Evolutionary conservation across 2,113 vertebrate species (phyloP), one percentile per base, ranked within the genome.

Genomic region (Amblyornis subalaris): DNA sequence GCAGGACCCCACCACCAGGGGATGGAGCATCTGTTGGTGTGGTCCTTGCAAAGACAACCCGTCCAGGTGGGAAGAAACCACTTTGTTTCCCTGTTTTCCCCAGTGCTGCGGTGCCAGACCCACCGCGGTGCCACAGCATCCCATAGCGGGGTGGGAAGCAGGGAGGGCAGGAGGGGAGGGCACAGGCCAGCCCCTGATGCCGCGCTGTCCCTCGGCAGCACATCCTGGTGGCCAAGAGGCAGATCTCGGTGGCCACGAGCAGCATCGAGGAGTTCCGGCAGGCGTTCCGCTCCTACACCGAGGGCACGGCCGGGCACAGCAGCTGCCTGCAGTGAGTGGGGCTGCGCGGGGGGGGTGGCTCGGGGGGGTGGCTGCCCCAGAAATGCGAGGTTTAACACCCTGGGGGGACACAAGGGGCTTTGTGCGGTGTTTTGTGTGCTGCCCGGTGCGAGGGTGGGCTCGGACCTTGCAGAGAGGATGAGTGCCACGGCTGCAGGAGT

Each of bases 201-300:
- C 0, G 9, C 1, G 4, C 44, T 96, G 35, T 74, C 53, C 95
- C 92, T 91, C 42, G 14, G 35, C 97, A 99, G 99, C 98, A 99
- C 96, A 99, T 99, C 96, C 98, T 99, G 84, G 98, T 99, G 97
- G 98, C 98, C 12, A 99, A 99, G 97, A 98, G 99, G 95, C 98
- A 99, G 97, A 98, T 99, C 96, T 97, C 97, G 0, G 99, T 99
- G 96, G 95, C 93, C 0, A 98, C 98, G 25, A 97, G 95, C 6
- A 82, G 98, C 94, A 66, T 98, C 24, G 98, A 98, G 88, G 97
- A 98, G 86, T 99, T 99, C 83, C 98, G 92, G 78, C 98, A 97
- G 77, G 98, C 98, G 14, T 97, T 99, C 91, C 96, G 98, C 81
- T 98, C 97, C 96, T 99, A 99, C 40, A 89, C 96, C 13, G 98